Base-by-base conservation (phyloP, 2,797 vertebrate genomes). In the Myoxocephalus aenaeus region DNA sequence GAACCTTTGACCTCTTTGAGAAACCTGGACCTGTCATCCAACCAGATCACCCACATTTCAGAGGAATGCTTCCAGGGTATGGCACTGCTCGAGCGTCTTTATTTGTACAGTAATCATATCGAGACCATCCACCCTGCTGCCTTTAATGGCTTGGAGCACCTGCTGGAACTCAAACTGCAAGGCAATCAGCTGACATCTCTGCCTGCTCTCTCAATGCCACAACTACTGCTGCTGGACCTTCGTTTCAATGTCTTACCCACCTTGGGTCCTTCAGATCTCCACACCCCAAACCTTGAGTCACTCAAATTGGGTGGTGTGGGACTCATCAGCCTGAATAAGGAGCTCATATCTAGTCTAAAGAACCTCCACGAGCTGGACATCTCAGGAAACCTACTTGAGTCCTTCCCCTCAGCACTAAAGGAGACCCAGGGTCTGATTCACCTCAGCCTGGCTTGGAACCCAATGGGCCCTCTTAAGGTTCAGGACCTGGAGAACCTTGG, bases 131-230 rank as follows among this genome's bases (percentile, higher is more conserved):
- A 99, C 1, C 89, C 95, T 0, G 94, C 93, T 0, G 97, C 98
- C 54, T 99, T 99, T 0, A 90, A 95, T 22, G 94, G 94, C 0
- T 93, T 99, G 44, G 94, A 95, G 68, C 92, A 93, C 79, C 93
- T 99, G 42, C 93, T 99, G 85, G 98, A 99, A 88, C 95, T 99
- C 53, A 99, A 99, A 90, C 93, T 99, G 56, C 97, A 98, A 77
- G 95, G 95, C 56, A 99, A 99, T 63, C 93, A 95, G 83, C 92
- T 99, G 70, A 95, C 86, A 77, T 87, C 78, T 0, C 90, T 98
- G 70, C 97, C 97, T 0, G 86, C 93, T 0, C 91, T 99, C 0
- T 90, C 79, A 76, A 93, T 99, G 84, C 96, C 97, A 9, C 91
- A 87, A 62, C 93, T 99, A 58, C 93, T 99, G 68, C 94, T 99